Conservation (phyloP, 2,113 vertebrate species). For the Pavo muticus region DNA sequence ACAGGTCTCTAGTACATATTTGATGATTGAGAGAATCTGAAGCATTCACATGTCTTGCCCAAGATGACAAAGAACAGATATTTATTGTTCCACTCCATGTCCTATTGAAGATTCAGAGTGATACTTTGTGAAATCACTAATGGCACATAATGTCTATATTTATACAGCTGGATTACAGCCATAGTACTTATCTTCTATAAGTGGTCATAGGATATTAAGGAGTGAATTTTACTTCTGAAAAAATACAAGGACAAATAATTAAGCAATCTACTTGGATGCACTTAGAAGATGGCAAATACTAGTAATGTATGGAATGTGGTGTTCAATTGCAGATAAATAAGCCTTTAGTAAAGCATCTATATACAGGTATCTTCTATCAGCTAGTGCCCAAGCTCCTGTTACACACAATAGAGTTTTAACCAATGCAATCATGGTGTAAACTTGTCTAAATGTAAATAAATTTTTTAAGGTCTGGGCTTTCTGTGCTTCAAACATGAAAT, state of each 20-base stretch:
- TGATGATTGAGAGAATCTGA: neutral
- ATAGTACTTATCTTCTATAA: neutral
- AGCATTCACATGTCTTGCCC: neutral
- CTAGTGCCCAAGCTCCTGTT: neutral
- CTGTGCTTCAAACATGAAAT: neutral
- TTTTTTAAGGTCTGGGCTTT: neutral
- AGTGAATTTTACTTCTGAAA: neutral
- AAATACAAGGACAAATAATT: neutral
- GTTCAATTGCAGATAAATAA: neutral
- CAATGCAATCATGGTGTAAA: neutral
- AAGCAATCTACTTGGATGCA: neutral
- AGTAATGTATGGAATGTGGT: too few relatives aligned
- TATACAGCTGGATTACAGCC: neutral
- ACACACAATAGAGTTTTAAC: neutral
- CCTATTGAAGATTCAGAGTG: neutral
- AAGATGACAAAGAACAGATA: neutral
- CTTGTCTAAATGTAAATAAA: neutral
- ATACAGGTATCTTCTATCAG: neutral
- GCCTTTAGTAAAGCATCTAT: neutral
- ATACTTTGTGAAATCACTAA: neutral
- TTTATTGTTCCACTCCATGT: neutral
- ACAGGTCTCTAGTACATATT: neutral
- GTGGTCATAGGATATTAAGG: neutral
- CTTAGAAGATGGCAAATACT: neutral
- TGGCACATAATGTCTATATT: neutral